Evolutionary conservation across 2,113 vertebrate species (phyloP).

Genomic region (Mobula hypostoma): DNA sequence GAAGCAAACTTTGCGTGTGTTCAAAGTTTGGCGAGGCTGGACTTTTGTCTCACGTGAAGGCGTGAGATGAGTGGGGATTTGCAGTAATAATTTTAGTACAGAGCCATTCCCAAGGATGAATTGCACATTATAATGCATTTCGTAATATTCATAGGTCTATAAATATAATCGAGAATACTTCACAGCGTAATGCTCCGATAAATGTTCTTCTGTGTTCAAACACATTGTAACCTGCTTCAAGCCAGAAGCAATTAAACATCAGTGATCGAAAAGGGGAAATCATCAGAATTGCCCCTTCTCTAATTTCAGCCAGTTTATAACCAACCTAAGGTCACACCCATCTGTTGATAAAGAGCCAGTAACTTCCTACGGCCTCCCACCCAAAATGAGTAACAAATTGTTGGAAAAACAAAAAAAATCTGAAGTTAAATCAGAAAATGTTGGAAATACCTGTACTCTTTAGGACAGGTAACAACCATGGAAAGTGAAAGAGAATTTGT

Average conservation of each 20-base stretch:
- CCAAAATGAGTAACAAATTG: neutral
- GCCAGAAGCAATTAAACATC: neutral
- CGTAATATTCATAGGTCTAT: neutral
- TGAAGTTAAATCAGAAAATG: too few relatives aligned
- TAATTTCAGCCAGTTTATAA: neutral
- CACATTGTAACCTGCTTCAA: neutral
- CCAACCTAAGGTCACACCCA: neutral
- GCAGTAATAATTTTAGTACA: neutral
- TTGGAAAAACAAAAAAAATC: too few relatives aligned
- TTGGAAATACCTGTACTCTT: too few relatives aligned
- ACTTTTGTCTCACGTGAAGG: neutral
- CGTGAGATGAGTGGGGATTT: neutral
- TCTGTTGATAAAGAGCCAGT: neutral
- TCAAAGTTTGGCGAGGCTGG: neutral
- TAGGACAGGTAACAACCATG: too few relatives aligned
- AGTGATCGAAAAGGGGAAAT: neutral
- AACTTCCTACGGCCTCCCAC: neutral
- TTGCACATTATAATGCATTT: neutral
- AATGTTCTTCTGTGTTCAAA: neutral
- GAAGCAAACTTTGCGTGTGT: neutral
- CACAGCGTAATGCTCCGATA: neutral
- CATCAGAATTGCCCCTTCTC: neutral
- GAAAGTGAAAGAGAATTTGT: too few relatives aligned
- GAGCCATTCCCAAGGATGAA: neutral
- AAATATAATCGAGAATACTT: neutral